Evolutionary conservation across 2,888 invertebrate genomes (phyloP).

Genomic region (Conus canariensis): DNA sequence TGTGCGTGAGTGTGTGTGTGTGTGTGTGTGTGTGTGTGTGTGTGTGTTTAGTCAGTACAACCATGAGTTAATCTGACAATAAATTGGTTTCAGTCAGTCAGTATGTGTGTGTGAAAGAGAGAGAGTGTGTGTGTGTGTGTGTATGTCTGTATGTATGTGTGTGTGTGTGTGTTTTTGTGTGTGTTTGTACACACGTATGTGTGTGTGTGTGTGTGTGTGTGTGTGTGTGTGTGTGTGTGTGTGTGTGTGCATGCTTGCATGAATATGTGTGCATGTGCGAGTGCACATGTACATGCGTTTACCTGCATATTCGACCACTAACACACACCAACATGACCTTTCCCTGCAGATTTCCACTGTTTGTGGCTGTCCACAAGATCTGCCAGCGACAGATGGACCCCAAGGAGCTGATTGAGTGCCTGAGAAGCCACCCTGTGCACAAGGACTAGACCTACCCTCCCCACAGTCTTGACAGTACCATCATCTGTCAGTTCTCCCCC

Average conservation of each 20-base stretch:
- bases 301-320: not conserved
- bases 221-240: not conserved
- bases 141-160: not conserved
- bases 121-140: slow-evolving; percentile 80
- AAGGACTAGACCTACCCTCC: not conserved
- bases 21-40: too few relatives aligned
- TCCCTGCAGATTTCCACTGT: slow-evolving; percentile 91
- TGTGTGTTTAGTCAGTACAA: too few relatives aligned
- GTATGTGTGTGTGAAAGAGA: too few relatives aligned
- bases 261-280: not conserved
- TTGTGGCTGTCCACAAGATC: slow-evolving; percentile 96
- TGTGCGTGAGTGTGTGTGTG: not conserved
- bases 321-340: too few relatives aligned
- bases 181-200: not conserved
- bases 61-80: too few relatives aligned
- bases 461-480: not conserved
- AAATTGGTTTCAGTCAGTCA: too few relatives aligned
- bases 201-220: not conserved
- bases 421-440: slow-evolving; percentile 97
- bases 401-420: slow-evolving; percentile 91
- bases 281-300: not conserved
- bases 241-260: too few relatives aligned
- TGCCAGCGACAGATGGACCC: slow-evolving; percentile 91
- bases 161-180: not conserved
- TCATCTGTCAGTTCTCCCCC: too few relatives aligned